These are phyloP conservation scores for Condylura cristata DNA, from an alignment of 2,113 vertebrate species.

Conservation along the genomic window DNA sequence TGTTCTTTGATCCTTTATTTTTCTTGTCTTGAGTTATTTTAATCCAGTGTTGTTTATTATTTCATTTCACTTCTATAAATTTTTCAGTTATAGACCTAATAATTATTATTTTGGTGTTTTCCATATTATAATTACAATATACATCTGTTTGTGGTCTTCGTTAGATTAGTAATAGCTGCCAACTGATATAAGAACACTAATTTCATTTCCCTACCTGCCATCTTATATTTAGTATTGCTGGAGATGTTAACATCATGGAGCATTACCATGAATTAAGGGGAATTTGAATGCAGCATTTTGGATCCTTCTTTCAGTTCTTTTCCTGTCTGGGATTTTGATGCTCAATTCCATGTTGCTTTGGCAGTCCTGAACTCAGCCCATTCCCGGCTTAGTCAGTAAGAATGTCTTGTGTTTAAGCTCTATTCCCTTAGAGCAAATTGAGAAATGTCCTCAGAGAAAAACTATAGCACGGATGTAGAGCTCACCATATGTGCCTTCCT, in stretches of 20 bases:
- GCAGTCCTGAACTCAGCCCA: background rate
- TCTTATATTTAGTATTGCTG: background rate
- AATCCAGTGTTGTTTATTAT: background rate
- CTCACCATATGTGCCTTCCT: background rate
- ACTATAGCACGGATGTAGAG: background rate
- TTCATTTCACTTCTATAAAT: background rate
- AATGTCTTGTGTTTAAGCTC: background rate
- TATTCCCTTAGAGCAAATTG: background rate
- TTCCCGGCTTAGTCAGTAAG: background rate
- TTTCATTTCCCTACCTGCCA: background rate
- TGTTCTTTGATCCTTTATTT: background rate
- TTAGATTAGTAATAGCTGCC: background rate
- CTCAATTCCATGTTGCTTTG: background rate
- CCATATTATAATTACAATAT: background rate
- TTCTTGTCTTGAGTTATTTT: conserved; percentile 8
- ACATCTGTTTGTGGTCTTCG: background rate
- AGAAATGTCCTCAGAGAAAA: conserved; percentile 15
- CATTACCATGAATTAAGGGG: background rate
- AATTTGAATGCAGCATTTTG: conserved; percentile 29
- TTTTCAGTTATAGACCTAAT: background rate
- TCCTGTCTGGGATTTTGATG: conserved; percentile 23
- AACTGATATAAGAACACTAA: background rate
- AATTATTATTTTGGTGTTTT: conserved; percentile 35
- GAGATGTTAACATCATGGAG: background rate
- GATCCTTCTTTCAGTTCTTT: conserved; percentile 5